A percentile compares a stretch with the other conserved stretches of the same genome.
phyloP scores from a whole-genome alignment of 1,140 invertebrate genomes.

The Polypedilum vanderplanki region DNA sequence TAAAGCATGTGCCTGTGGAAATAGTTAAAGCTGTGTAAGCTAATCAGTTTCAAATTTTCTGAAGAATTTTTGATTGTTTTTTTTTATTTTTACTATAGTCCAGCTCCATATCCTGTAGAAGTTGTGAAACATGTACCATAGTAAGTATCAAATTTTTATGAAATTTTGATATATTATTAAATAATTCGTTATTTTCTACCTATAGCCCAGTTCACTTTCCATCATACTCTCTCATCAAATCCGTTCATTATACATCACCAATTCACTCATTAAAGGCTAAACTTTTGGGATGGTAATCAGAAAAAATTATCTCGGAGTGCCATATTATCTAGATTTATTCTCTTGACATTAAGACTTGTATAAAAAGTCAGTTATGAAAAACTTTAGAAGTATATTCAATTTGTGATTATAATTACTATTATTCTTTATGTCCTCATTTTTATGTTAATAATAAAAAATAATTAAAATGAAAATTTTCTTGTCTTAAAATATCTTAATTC shows the following conservation, averaged over 20 bases:
- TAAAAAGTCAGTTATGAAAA: too few relatives aligned
- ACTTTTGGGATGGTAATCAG: background rate
- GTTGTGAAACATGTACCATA: background rate
- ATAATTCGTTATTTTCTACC: background rate
- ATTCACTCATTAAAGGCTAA: slow-evolving; percentile 22
- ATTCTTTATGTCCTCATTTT: too few relatives aligned
- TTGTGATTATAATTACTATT: too few relatives aligned
- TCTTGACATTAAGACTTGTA: too few relatives aligned
- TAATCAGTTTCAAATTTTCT: background rate
- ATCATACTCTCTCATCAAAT: background rate
- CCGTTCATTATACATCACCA: slow-evolving; percentile 8
- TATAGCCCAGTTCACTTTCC: background rate
- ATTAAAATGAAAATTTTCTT: too few relatives aligned
- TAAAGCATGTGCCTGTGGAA: background rate
- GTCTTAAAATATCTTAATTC: too few relatives aligned
- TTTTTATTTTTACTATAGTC: background rate
- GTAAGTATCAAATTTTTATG: background rate
- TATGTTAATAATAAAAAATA: too few relatives aligned
- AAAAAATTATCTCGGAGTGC: background rate
- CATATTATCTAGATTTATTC: background rate
- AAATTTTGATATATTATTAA: background rate
- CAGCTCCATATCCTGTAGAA: background rate
- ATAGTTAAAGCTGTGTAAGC: background rate
- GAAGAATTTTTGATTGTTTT: background rate
- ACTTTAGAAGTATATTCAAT: too few relatives aligned